Evolutionary conservation across 2,797 vertebrate species (phyloP).

Genomic region (Siniperca obscura): DNA sequence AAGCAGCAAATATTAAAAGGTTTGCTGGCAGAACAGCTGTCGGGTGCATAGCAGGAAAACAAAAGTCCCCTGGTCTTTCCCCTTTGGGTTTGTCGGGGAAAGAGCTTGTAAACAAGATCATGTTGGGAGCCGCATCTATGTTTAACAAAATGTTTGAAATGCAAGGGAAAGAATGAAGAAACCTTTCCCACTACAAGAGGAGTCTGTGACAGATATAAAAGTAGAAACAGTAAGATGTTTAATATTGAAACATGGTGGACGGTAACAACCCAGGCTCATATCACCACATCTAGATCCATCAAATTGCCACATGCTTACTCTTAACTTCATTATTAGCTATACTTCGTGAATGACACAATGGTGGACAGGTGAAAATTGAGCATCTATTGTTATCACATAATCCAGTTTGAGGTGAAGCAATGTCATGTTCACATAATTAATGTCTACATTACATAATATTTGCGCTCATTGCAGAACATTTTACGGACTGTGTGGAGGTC

Average conservation of each 20-base stretch:
- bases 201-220: background rate
- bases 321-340: background rate
- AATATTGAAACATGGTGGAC: background rate
- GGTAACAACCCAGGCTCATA: background rate
- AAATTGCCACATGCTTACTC: background rate
- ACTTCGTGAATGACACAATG: background rate
- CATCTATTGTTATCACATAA: slow-evolving; percentile 22
- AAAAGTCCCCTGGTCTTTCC: slow-evolving; percentile 39
- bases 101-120: slow-evolving; percentile 46
- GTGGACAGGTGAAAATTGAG: slow-evolving; percentile 8
- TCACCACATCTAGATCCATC: background rate
- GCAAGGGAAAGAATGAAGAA: background rate
- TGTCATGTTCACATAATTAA: slow-evolving; percentile 38
- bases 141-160: slow-evolving; percentile 29
- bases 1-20: slow-evolving; percentile 72
- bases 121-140: background rate
- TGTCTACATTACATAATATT: slow-evolving; percentile 27
- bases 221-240: background rate
- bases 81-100: slow-evolving; percentile 35
- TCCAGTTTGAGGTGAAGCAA: slow-evolving; percentile 21
- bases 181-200: background rate
- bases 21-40: slow-evolving; percentile 76
- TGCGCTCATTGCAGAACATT: background rate
- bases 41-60: slow-evolving; percentile 54
- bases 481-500: background rate